Conservation (phyloP, 92 coral and sea anemone species). For the Desmophyllum pertusum region DNA sequence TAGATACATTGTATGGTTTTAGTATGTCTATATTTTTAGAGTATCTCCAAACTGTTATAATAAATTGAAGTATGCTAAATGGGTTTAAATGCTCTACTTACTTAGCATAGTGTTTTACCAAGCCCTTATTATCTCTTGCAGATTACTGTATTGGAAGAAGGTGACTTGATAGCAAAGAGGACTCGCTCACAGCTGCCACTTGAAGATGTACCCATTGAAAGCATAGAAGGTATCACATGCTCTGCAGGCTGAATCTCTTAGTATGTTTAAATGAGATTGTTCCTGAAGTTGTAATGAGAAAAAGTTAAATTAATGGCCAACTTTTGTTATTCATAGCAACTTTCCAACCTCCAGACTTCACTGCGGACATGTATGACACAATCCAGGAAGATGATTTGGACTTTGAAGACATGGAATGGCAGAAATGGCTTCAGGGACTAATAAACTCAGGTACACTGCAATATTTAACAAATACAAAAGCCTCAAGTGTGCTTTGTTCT, state of each 20-base stretch:
- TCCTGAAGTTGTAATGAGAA: too few species aligned
- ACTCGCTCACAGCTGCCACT: conserved; percentile 91
- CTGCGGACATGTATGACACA: conserved; percentile 87
- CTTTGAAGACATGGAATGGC: conserved; percentile 91
- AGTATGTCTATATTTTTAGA: too few species aligned
- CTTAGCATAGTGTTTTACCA: too few species aligned
- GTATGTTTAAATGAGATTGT: too few species aligned
- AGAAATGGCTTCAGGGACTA: conserved; percentile 88
- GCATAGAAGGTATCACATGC: conserved; percentile 66
- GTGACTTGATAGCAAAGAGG: conserved; percentile 91
- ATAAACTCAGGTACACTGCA: conserved; percentile 18
- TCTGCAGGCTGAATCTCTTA: not conserved
- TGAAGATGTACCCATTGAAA: conserved; percentile 68
- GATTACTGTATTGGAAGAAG: conserved; percentile 50
- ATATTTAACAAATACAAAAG: too few species aligned
- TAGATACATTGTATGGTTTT: too few species aligned
- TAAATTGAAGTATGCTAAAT: too few species aligned
- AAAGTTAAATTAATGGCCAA: not conserved
- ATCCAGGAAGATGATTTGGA: conserved; percentile 84
- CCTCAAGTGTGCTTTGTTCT: too few species aligned
- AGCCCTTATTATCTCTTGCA: not conserved
- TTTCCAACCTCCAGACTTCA: conserved; percentile 83
- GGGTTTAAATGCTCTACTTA: too few species aligned
- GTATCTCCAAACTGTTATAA: too few species aligned
- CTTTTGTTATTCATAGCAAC: conserved; percentile 40